Conservation (phyloP, 2,888 invertebrate species). For the Melitaea athalia region DNA sequence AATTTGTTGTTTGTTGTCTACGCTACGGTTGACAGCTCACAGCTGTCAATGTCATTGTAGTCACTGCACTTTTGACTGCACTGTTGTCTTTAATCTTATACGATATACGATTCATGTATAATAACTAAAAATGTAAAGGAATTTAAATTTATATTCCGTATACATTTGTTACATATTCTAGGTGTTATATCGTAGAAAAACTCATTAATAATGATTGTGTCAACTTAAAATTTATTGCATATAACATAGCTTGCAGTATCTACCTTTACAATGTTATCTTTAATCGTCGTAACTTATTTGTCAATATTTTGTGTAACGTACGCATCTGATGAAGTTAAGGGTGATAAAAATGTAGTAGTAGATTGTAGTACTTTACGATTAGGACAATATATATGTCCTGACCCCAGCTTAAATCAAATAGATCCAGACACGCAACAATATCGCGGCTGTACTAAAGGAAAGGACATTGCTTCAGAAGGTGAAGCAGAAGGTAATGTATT, state of each 20-base stretch:
- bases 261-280: conserved; percentile 25
- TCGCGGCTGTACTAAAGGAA: conserved; percentile 86
- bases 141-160: neutral
- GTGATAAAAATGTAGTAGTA: conserved; percentile 61
- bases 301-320: conserved; percentile 42
- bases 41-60: too few species aligned
- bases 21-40: too few species aligned
- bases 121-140: neutral
- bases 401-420: conserved; percentile 88
- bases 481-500: conserved; percentile 86
- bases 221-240: neutral
- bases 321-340: conserved; percentile 64
- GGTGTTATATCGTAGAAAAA: neutral
- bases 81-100: too few species aligned
- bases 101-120: neutral
- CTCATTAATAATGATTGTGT: neutral
- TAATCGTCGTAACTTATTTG: conserved; percentile 27
- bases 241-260: conserved; percentile 42
- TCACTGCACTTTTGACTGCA: too few species aligned
- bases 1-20: too few species aligned
- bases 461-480: conserved; percentile 83
- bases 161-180: neutral
- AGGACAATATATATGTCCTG: conserved; percentile 92
- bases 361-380: conserved; percentile 88
- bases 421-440: conserved; percentile 95